phyloP scores from a whole-genome alignment of 2,113 vertebrate species.

The Motacilla tschutschensis region DNA sequence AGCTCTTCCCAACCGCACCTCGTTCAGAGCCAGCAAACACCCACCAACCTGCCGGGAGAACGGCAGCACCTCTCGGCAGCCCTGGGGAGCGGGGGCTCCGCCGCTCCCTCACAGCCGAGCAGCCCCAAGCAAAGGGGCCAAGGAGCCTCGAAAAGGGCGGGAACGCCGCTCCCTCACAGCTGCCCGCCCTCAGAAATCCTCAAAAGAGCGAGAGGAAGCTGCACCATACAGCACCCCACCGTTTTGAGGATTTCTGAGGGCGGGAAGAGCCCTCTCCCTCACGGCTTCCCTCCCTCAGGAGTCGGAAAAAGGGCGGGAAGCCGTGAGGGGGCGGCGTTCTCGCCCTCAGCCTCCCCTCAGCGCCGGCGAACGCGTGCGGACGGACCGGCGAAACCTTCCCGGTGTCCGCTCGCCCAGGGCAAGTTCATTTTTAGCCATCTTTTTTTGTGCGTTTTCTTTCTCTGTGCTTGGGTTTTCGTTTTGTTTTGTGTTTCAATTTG shows the following conservation, averaged over 20 bases:
- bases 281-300: not conserved
- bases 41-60: fast-evolving
- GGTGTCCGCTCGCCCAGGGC: fast-evolving
- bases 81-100: fast-evolving
- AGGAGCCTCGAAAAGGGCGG: fast-evolving
- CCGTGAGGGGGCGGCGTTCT: fast-evolving
- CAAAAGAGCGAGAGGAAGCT: too few species aligned
- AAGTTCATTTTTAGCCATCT: fast-evolving
- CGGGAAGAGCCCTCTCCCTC: not conserved
- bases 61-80: fast-evolving
- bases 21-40: fast-evolving
- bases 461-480: fast-evolving
- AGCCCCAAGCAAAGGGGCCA: fast-evolving
- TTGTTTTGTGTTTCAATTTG: not conserved
- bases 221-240: fast-evolving
- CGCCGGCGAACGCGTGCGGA: fast-evolving
- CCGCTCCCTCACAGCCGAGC: fast-evolving
- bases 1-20: fast-evolving
- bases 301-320: not conserved
- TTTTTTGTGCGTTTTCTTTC: fast-evolving
- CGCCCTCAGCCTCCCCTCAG: fast-evolving
- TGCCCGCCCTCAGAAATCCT: not conserved
- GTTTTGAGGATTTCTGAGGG: too few species aligned
- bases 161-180: fast-evolving
- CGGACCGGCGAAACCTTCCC: fast-evolving